Conservation (phyloP, 2,113 vertebrate genomes). For the Myocastor coypus region DNA sequence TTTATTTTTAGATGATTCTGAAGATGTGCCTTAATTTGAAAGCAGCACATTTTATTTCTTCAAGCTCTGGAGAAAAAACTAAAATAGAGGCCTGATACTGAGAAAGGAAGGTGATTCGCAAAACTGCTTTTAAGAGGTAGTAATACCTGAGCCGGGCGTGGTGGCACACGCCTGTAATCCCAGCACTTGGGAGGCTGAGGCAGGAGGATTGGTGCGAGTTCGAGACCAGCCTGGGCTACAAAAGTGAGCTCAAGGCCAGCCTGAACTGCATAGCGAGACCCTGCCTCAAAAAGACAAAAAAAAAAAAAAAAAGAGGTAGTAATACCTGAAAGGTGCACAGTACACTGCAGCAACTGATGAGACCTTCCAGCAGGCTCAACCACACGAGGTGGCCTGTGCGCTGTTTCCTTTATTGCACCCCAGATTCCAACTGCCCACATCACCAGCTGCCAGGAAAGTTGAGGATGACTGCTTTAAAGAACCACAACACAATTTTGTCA, state of each 20-base stretch:
- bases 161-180: no score
- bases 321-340: neutral
- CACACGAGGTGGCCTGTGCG: rapidly evolving
- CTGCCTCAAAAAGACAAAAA: no score
- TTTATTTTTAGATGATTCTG: conserved; percentile 66
- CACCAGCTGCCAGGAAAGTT: neutral
- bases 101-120: neutral
- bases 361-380: neutral
- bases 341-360: neutral
- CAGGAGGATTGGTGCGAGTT: no score
- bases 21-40: conserved; percentile 45
- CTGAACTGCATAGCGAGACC: no score
- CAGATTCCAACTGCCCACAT: neutral
- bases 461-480: neutral
- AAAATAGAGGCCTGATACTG: neutral
- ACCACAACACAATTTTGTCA: neutral
- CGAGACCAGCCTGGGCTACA: no score
- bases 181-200: no score
- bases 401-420: neutral
- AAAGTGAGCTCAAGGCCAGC: no score
- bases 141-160: no score
- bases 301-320: neutral
- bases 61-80: conserved; percentile 33
- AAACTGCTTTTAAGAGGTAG: neutral
- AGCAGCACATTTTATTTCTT: conserved; percentile 15